Percentiles rank a stretch among this genome's conserved stretches.
phyloP scores from a whole-genome alignment of 1,140 invertebrate species.

The Papilio dardanus region DNA sequence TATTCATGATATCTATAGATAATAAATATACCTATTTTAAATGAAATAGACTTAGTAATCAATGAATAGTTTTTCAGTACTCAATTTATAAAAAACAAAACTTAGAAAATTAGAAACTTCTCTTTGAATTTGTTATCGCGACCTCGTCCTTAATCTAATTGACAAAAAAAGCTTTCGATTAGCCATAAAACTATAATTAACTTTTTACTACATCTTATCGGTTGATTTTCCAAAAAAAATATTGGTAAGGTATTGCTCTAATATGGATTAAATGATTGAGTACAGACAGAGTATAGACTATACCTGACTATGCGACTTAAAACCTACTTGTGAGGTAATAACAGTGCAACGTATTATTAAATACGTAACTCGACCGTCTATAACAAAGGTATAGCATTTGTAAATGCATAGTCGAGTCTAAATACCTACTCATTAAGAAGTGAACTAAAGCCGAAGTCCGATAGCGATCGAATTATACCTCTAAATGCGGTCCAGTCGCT shows the following conservation, averaged over 20 bases:
- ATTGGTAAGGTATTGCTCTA: too few species aligned
- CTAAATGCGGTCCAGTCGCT: conserved; percentile 32
- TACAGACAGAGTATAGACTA: not conserved
- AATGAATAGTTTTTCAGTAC: not conserved
- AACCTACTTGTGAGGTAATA: not conserved
- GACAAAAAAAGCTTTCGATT: too few species aligned
- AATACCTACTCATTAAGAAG: conserved; percentile 40
- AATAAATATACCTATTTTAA: not conserved
- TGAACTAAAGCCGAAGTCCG: conserved; percentile 33
- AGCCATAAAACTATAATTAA: too few species aligned
- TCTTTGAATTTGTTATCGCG: not conserved
- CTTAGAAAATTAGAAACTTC: not conserved
- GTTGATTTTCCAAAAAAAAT: too few species aligned
- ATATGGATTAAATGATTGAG: too few species aligned
- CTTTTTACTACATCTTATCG: too few species aligned
- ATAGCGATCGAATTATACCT: conserved; percentile 43
- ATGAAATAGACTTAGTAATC: not conserved
- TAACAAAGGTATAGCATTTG: conserved; percentile 1
- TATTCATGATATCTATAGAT: not conserved
- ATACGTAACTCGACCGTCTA: not conserved
- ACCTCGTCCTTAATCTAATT: not conserved
- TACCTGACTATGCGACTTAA: not conserved
- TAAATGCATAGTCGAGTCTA: conserved; percentile 27
- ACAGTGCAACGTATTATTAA: not conserved
- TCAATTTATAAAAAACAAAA: not conserved